Conservation (phyloP, 2,113 vertebrate genomes). For the Corynorhinus townsendii region DNA sequence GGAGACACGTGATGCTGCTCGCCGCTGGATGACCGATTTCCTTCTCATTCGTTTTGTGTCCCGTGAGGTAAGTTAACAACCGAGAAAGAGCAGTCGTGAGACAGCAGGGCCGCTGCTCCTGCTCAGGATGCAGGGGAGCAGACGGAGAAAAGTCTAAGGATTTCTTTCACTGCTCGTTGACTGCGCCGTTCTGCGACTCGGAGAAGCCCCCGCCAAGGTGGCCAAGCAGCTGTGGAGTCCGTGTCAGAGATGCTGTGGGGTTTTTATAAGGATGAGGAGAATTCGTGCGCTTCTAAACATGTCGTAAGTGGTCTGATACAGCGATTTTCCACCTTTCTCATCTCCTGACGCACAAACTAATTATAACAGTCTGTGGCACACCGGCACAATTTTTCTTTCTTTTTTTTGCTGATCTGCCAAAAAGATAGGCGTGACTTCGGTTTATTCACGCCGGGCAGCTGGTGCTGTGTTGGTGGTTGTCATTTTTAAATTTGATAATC, state of each 20-base stretch:
- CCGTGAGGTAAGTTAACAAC: background rate
- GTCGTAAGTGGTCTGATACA: background rate
- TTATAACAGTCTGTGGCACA: background rate
- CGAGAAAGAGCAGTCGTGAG: constrained; percentile 20
- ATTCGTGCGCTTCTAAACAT: background rate
- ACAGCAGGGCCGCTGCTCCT: background rate
- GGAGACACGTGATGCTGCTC: background rate
- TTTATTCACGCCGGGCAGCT: background rate
- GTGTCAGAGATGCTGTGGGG: background rate
- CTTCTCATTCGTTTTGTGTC: background rate
- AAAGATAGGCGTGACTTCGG: background rate
- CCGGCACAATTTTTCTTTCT: background rate
- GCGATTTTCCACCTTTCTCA: background rate
- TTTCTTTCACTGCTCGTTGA: background rate
- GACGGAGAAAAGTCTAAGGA: background rate
- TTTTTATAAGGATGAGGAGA: background rate
- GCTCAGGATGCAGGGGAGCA: background rate
- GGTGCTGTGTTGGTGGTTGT: background rate
- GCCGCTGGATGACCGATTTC: background rate
- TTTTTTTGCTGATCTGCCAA: background rate
- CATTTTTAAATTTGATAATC: background rate
- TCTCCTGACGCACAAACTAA: background rate
- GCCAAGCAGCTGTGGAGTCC: background rate
- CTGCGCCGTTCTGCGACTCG: background rate
- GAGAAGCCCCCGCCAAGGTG: background rate